phyloP scores from a whole-genome alignment of 2,113 vertebrate genomes.

The Ailuropoda melanoleuca region DNA sequence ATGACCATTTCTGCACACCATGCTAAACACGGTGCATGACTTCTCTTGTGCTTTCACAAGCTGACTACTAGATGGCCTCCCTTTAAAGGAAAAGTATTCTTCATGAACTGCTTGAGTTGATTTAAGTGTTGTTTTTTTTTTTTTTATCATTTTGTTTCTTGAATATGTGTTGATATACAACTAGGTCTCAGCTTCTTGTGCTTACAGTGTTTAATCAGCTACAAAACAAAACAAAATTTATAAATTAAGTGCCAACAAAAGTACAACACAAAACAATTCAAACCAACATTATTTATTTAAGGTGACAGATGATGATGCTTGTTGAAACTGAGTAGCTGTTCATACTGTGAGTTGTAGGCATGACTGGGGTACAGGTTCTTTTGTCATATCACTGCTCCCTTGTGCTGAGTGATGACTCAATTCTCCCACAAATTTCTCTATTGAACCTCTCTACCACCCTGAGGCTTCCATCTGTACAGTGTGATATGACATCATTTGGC shows the following conservation, averaged over 20 bases:
- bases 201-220: conserved; percentile 38
- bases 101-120: neutral
- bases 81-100: conserved; percentile 29
- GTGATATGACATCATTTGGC: neutral
- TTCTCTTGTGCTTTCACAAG: neutral
- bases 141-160: neutral
- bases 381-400: neutral
- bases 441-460: neutral
- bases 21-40: neutral
- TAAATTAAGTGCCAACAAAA: conserved; percentile 32
- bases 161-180: neutral
- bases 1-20: neutral
- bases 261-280: neutral
- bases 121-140: neutral
- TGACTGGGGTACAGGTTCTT: neutral
- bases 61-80: neutral
- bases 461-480: neutral
- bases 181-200: neutral
- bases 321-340: conserved; percentile 13
- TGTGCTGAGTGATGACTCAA: neutral
- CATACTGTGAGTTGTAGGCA: neutral
- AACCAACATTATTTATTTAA: neutral
- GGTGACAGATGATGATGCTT: conserved; percentile 18
- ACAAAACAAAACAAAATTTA: neutral
- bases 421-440: neutral